phyloP scores from a whole-genome alignment of 1,140 invertebrate species.

The Lysiphlebus fabarum region DNA sequence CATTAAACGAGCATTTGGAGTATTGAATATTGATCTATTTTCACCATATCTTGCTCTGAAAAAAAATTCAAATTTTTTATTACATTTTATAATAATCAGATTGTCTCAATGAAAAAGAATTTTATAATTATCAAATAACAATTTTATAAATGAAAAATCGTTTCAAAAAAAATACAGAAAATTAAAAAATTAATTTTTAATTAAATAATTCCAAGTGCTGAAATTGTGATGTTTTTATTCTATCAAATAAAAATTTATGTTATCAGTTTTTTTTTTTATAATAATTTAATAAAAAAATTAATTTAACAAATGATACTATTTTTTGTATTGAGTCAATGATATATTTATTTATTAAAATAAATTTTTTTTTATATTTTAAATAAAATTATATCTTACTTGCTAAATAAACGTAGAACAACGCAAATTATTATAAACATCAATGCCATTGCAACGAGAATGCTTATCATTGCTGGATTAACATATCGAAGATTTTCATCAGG shows the following conservation, averaged over 20 bases:
- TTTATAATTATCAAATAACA: not conserved
- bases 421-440: slow-evolving; percentile 94
- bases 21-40: slow-evolving; percentile 90
- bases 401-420: slow-evolving; percentile 86
- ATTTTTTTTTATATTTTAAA: not conserved
- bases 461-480: slow-evolving; percentile 85
- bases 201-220: no score
- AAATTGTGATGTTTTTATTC: no score
- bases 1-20: slow-evolving; percentile 87
- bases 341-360: not conserved
- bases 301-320: not conserved
- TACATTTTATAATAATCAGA: not conserved
- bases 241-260: no score
- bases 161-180: not conserved
- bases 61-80: slow-evolving; percentile 37
- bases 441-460: slow-evolving; percentile 82
- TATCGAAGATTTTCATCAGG: slow-evolving; percentile 56
- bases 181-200: not conserved
- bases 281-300: not conserved
- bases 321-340: not conserved
- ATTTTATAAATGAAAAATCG: not conserved
- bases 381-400: slow-evolving; percentile 68
- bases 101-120: no score
- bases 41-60: slow-evolving; percentile 84
- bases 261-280: not conserved